phyloP scores from a whole-genome alignment of 2,888 invertebrate genomes.

The Papilio gigon region DNA sequence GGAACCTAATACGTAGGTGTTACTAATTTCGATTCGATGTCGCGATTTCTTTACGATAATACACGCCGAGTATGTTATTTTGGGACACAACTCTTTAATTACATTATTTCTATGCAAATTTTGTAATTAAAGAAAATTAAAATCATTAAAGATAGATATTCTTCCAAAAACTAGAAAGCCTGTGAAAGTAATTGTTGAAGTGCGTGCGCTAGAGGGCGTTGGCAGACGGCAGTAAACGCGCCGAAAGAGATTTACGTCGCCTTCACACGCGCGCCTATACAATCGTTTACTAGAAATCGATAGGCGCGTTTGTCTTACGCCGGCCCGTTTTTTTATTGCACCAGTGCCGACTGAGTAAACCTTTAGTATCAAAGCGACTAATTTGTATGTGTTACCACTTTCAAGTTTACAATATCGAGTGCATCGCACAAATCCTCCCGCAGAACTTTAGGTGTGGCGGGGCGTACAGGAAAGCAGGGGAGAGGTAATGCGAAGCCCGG shows the following conservation, averaged over 20 bases:
- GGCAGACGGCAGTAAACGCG: slow-evolving; percentile 47
- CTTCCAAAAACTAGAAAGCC: background rate
- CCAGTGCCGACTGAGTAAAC: background rate
- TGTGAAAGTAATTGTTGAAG: slow-evolving; percentile 18
- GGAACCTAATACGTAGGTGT: background rate
- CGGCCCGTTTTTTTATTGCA: slow-evolving; percentile 39
- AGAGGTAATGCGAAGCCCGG: too few relatives aligned
- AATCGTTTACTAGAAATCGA: slow-evolving; percentile 50
- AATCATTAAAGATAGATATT: background rate
- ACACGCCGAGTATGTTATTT: too few relatives aligned
- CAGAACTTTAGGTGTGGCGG: too few relatives aligned
- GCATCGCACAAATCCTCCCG: too few relatives aligned
- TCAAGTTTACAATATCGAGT: too few relatives aligned
- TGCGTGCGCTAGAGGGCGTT: slow-evolving; percentile 42
- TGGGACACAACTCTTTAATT: too few relatives aligned
- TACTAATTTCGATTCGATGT: too few relatives aligned
- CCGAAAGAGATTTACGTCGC: slow-evolving; percentile 53
- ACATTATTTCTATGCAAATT: too few relatives aligned
- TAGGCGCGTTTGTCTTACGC: slow-evolving; percentile 43
- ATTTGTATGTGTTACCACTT: background rate
- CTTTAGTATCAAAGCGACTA: background rate
- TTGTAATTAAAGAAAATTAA: too few relatives aligned
- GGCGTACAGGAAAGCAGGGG: too few relatives aligned
- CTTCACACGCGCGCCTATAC: slow-evolving; percentile 49
- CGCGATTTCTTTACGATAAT: too few relatives aligned